Evolutionary conservation across 2,888 invertebrate species (phyloP).

Genomic region (Drosophila nr. perissopoda): DNA sequence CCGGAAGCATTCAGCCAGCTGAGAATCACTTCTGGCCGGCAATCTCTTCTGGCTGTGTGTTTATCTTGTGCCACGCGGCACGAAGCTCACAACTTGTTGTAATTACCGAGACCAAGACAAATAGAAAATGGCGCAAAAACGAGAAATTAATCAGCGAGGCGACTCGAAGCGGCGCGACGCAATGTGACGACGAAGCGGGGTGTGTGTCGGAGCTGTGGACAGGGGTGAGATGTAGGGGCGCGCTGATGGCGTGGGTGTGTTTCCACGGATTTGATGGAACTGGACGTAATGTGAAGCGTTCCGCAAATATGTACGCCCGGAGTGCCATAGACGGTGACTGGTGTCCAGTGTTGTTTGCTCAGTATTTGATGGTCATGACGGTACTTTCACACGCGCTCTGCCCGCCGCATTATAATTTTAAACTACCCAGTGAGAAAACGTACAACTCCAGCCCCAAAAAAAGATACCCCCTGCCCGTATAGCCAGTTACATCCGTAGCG

Average conservation of each 20-base stretch:
- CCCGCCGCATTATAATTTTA: conserved; percentile 73
- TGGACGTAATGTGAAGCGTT: conserved; percentile 72
- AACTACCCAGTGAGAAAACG: conserved; percentile 52
- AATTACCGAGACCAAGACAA: conserved; percentile 83
- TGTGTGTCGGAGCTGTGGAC: background rate
- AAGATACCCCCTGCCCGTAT: background rate
- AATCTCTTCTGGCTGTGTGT: conserved; percentile 53
- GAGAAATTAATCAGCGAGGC: conserved; percentile 80
- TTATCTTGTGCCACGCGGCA: conserved; percentile 69
- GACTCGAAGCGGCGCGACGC: background rate
- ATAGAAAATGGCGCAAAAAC: conserved; percentile 83
- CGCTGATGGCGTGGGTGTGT: conserved; percentile 43
- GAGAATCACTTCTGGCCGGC: conserved; percentile 45
- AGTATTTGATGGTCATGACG: conserved; percentile 57
- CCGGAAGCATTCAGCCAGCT: conserved; percentile 72
- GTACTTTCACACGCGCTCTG: conserved; percentile 53
- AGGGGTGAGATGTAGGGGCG: conserved; percentile 1
- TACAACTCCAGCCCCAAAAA: background rate
- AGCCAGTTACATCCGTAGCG: conserved; percentile 8
- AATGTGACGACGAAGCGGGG: background rate
- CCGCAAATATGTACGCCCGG: conserved; percentile 65
- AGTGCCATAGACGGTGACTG: conserved; percentile 18
- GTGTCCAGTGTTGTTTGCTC: conserved; percentile 55
- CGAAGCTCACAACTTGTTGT: conserved; percentile 69
- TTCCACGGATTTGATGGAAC: conserved; percentile 58